These are phyloP conservation scores for Caradrina kadenii DNA, from an alignment of 2,888 invertebrate genomes.

Conservation along the genomic window DNA sequence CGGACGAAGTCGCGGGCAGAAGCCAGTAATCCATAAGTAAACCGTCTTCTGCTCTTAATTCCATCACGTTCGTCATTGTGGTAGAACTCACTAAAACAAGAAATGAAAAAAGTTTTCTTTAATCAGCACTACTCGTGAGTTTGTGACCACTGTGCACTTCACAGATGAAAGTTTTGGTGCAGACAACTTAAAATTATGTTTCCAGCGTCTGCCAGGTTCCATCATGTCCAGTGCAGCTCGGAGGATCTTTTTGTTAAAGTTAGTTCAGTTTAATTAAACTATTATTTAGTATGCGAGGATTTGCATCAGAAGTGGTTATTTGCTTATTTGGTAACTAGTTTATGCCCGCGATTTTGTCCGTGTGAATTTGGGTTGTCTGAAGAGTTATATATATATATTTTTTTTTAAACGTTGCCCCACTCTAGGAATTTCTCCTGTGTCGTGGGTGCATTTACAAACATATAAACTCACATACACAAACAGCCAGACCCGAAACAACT, in stretches of 20 bases:
- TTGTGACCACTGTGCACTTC: conserved; percentile 67
- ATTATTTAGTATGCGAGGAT: not conserved
- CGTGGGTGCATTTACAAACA: too few relatives aligned
- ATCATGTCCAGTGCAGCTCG: conserved; percentile 42
- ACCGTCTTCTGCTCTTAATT: conserved; percentile 61
- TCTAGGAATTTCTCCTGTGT: too few relatives aligned
- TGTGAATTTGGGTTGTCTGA: too few relatives aligned
- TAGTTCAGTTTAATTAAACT: conserved; percentile 18
- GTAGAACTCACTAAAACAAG: conserved; percentile 69
- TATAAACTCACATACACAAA: too few relatives aligned
- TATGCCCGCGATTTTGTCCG: too few relatives aligned
- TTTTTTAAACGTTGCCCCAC: too few relatives aligned
- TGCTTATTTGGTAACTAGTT: not conserved
- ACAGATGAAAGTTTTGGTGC: conserved; percentile 67
- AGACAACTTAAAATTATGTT: conserved; percentile 66
- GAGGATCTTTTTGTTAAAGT: conserved; percentile 9
- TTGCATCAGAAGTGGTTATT: not conserved
- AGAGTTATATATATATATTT: too few relatives aligned
- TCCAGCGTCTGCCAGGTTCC: conserved; percentile 54
- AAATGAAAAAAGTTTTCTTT: conserved; percentile 80
- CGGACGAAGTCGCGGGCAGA: too few relatives aligned
- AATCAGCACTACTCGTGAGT: conserved; percentile 69
- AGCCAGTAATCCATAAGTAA: conserved; percentile 34
- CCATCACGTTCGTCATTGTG: conserved; percentile 70
- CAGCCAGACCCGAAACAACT: too few relatives aligned